These are phyloP conservation scores for Helicoverpa armigera DNA, from an alignment of 1,140 invertebrate species.

Conservation along the genomic window DNA sequence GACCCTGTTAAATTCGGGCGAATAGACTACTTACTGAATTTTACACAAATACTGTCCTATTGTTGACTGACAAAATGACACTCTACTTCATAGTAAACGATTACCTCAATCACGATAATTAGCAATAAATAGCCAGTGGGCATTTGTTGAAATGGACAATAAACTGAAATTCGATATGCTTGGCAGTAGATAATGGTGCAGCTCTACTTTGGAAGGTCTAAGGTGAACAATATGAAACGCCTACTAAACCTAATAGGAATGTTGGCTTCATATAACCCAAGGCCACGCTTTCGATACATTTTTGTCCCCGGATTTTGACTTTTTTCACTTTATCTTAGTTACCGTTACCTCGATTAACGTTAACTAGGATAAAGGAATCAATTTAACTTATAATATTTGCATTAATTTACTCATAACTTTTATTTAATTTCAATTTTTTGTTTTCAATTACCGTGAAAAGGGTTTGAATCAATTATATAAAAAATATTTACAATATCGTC, in stretches of 20 bases:
- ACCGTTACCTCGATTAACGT: too few relatives aligned
- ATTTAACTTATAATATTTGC: too few relatives aligned
- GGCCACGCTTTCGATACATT: neutral
- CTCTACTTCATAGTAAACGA: neutral
- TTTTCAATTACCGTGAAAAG: too few relatives aligned
- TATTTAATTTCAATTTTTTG: too few relatives aligned
- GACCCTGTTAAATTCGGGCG: too few relatives aligned
- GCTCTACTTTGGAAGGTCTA: constrained; percentile 21
- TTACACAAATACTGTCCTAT: neutral
- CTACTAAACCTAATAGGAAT: neutral
- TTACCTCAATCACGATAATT: neutral
- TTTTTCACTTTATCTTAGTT: too few relatives aligned
- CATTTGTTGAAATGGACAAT: constrained; percentile 16
- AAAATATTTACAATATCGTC: too few relatives aligned
- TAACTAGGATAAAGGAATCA: too few relatives aligned
- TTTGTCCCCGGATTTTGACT: neutral
- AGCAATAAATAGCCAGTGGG: neutral
- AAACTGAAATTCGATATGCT: constrained; percentile 11
- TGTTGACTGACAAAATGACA: neutral
- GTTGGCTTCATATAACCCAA: neutral
- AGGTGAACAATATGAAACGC: neutral
- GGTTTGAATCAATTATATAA: too few relatives aligned
- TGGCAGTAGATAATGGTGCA: constrained; percentile 6
- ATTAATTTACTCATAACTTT: too few relatives aligned
- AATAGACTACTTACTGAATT: too few relatives aligned